Evolutionary conservation across 2,888 invertebrate genomes (phyloP).

Genomic region (Patella ulyssiponensis): DNA sequence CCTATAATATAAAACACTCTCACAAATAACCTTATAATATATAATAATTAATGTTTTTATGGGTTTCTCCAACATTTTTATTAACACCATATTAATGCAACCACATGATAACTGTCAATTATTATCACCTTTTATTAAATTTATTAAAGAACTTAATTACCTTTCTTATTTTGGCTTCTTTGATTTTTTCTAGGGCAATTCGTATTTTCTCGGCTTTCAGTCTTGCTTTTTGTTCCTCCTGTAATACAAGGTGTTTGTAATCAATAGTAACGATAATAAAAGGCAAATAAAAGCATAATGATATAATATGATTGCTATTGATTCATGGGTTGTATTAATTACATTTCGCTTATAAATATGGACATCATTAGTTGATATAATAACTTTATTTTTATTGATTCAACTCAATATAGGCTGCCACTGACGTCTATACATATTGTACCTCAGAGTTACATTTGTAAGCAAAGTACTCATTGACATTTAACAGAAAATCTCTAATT

Average conservation of each 20-base stretch:
- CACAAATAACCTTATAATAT: not conserved
- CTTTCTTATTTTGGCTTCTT: slow-evolving; percentile 92
- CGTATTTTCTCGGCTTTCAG: slow-evolving; percentile 91
- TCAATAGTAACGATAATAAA: slow-evolving; percentile 4
- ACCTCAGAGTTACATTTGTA: no score
- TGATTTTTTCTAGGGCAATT: slow-evolving; percentile 95
- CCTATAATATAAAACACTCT: not conserved
- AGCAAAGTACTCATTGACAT: no score
- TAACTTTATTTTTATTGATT: no score
- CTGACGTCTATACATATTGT: no score
- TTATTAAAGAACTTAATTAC: slow-evolving; percentile 50
- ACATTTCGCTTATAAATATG: no score
- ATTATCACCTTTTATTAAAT: not conserved
- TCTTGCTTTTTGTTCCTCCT: slow-evolving; percentile 81
- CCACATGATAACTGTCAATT: no score
- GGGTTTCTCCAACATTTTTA: not conserved
- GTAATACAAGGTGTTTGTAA: slow-evolving; percentile 31
- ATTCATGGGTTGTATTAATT: no score
- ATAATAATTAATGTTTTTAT: not conserved
- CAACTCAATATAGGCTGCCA: no score
- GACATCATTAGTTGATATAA: no score
- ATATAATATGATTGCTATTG: no score
- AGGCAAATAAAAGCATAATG: not conserved
- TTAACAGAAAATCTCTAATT: no score
- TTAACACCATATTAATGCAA: not conserved